phyloP scores from a whole-genome alignment of 2,797 vertebrate genomes.

The Cygnus olor region DNA sequence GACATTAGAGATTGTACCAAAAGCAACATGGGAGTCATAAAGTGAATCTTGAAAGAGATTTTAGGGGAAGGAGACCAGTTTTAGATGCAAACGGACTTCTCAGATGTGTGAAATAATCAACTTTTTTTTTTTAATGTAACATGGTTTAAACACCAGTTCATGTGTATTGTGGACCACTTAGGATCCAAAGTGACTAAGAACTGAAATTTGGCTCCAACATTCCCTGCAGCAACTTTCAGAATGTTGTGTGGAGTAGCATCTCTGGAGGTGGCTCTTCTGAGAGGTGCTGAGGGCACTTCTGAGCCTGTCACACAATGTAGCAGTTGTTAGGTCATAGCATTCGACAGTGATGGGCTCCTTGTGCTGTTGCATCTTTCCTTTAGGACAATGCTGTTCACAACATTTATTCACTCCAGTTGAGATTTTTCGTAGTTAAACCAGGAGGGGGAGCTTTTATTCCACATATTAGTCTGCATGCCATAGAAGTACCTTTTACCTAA shows the following conservation, averaged over 20 bases:
- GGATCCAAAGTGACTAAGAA: neutral
- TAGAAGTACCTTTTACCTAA: neutral
- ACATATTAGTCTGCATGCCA: neutral
- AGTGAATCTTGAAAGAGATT: neutral
- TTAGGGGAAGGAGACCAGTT: neutral
- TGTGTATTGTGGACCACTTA: neutral
- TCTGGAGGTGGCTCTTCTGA: neutral
- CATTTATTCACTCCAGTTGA: rapidly evolving
- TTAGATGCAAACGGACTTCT: neutral
- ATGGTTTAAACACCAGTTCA: neutral
- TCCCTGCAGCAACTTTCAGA: neutral
- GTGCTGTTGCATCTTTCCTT: neutral
- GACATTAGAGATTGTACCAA: neutral
- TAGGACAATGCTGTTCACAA: rapidly evolving
- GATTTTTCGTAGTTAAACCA: neutral
- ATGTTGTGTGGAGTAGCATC: neutral
- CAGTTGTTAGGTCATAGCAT: neutral
- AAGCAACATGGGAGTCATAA: neutral
- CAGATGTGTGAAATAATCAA: neutral
- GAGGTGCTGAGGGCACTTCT: neutral
- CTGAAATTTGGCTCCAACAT: neutral
- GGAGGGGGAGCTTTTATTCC: constrained; percentile 63
- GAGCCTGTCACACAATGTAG: rapidly evolving
- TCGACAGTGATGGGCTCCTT: neutral
- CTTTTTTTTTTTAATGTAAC: neutral